Evolutionary conservation across 2,888 invertebrate genomes (phyloP), one percentile per base, ranked within the genome.

Genomic region (Caenorhabditis becei): DNA sequence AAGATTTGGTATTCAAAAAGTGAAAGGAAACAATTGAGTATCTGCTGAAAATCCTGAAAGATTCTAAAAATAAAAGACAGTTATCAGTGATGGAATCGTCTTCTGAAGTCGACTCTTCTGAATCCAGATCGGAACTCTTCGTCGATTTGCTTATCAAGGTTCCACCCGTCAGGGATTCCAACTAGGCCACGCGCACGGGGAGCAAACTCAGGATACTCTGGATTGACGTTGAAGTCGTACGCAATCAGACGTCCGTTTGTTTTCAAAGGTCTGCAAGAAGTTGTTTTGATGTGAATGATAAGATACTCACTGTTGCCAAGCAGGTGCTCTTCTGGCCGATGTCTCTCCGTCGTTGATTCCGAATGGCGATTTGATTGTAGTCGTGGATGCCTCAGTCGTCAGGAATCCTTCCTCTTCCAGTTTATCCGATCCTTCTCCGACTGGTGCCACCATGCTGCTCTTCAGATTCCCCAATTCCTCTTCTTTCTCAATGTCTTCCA

Each of bases 151-250:
- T 74, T 77, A 44, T 83, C 71, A 1, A 62, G 37, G 56, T 83
- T 83, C 83, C 83, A 83, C 35, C 83, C 83, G 23, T 83, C 80
- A 4, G 84, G 84, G n/a, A 82, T 80, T 51, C 80, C 75, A 8
- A 80, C 74, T 2, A 85, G 51, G n/a, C 84, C 84, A 16, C 83
- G 78, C 1, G 84, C 83, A 54, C 63, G 18, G 23, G 82, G 82
- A 53, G 82, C 77, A 37, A 56, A 72, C 37, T 65, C 53, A 2
- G 80, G 75, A 23, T 66, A 71, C 37, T 80, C 80, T 4, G 80
- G 75, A 24, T 80, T 67, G 18, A 80, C 66, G 37, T 75, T 49
- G 49, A 75, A 75, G n/a, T 80, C 80, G 47, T 47, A 80, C 0
- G 80, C 74, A 32, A 78, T 23, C 23, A 54, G 37, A 23, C 63